Percentiles rank a stretch among this genome's conserved stretches.
These are phyloP conservation scores for Eupleurogrammus muticus DNA, from an alignment of 2,797 vertebrate species.

Conservation along the genomic window DNA sequence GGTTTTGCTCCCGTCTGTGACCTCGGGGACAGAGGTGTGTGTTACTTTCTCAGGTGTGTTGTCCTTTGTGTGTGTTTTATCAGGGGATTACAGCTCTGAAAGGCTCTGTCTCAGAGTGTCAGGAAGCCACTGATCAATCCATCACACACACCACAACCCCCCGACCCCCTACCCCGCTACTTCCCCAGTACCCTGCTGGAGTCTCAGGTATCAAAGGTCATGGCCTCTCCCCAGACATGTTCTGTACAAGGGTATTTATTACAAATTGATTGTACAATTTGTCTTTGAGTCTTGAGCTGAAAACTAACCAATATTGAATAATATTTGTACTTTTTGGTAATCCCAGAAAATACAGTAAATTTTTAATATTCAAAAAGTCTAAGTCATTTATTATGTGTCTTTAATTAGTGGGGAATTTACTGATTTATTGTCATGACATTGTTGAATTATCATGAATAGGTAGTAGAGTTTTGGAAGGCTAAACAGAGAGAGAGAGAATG, in stretches of 20 bases:
- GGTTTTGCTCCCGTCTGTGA: slow-evolving; percentile 39
- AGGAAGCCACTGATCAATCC: slow-evolving; percentile 34
- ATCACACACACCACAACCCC: not conserved
- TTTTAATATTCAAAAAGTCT: not conserved
- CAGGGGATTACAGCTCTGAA: slow-evolving; percentile 53
- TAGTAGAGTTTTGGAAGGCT: not conserved
- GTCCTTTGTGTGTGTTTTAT: slow-evolving; percentile 50
- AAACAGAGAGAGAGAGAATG: not conserved
- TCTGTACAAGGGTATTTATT: not conserved
- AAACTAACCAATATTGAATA: no score
- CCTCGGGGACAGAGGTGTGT: slow-evolving; percentile 52
- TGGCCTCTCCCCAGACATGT: not conserved
- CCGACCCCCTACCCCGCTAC: no score
- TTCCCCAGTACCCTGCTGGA: slow-evolving; percentile 24
- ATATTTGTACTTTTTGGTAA: no score
- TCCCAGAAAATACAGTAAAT: not conserved
- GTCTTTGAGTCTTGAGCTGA: no score
- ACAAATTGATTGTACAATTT: not conserved
- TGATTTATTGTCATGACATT: not conserved
- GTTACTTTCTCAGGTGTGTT: slow-evolving; percentile 68
- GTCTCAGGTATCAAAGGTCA: slow-evolving; percentile 63
- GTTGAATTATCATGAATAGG: not conserved
- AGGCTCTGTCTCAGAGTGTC: slow-evolving; percentile 59
- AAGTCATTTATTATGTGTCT: no score
- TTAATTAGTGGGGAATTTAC: not conserved